Conservation (phyloP, 2,888 invertebrate genomes). For the Allygus modestus region DNA sequence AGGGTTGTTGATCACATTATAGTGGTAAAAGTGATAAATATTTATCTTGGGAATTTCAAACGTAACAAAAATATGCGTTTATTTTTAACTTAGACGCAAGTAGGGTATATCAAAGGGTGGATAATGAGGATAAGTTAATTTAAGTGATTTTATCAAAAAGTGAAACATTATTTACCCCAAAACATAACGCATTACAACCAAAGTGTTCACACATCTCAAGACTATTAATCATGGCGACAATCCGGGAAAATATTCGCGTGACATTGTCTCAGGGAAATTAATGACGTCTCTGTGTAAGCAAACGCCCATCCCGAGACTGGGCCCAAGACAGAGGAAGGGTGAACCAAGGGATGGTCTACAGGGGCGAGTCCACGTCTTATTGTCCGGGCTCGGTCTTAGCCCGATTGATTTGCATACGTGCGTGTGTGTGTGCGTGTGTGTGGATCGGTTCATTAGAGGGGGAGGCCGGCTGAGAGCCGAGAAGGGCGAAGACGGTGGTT, state of each 20-base stretch:
- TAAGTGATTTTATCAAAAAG: no score
- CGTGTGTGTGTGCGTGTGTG: slow-evolving; percentile 47
- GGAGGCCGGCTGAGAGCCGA: slow-evolving; percentile 45
- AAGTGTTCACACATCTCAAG: background rate
- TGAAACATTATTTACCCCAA: no score
- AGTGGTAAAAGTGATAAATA: no score
- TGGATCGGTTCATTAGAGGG: slow-evolving; percentile 64
- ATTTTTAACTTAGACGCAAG: no score
- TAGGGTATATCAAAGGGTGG: no score
- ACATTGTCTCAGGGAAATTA: background rate
- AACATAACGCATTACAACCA: no score
- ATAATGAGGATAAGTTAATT: no score
- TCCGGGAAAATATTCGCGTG: background rate
- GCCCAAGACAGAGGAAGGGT: background rate
- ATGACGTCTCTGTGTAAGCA: slow-evolving; percentile 4
- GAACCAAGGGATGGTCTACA: slow-evolving; percentile 1
- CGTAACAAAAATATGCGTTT: no score
- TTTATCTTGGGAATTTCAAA: no score
- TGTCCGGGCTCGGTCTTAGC: slow-evolving; percentile 45
- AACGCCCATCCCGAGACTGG: background rate
- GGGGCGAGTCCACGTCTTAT: slow-evolving; percentile 52
- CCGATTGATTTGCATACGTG: slow-evolving; percentile 56
- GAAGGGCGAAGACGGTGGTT: slow-evolving; percentile 64
- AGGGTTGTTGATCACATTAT: no score
- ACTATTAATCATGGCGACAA: background rate